Base-by-base conservation (phyloP, 2,113 vertebrate species). In the Neotoma lepida region DNA sequence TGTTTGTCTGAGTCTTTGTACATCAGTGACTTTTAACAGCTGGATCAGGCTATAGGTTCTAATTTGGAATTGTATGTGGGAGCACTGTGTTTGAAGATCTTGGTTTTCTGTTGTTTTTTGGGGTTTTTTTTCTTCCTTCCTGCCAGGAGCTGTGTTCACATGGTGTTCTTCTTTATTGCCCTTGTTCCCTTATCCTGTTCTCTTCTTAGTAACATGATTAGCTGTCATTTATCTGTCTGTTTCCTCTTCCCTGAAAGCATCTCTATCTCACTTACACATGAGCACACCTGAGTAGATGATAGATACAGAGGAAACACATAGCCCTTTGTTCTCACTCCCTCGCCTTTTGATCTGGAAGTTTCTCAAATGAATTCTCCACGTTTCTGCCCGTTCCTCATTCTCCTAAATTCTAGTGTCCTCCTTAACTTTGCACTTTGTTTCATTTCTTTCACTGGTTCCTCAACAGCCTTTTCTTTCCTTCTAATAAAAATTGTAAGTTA, bases 131-230 rank as follows among this genome's bases (percentile, higher is more conserved):
- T 17, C 18, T 49, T 94, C 68, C 56, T 90, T 92, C 80, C 87
- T 95, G 66, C 78, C 82, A 76, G 61, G 35, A 86, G 17, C 73
- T 93, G 44, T 76, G 86, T 93, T 81, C 66, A 39, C 18, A 2
- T 54, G 24, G 9, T 20, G 30, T 26, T 54, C 18, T 70, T 86
- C 77, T 90, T 90, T 88, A 58, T 80, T 63, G 35, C 46, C 51
- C 77, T 86, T 78, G 33, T 58, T 78, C 64, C 26, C 82, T 89
- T 76, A 58, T 54, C 84, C 70, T 56, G 0, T 64, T 93, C 66
- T 86, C 71, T 96, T 92, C 86, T 86, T 91, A 56, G 44, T 84
- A 91, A 33, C 82, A 80, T 9, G 49, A 91, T 97, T 96, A 84
- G 81, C 81, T 94, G 86, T 86, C 71, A 89, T 39, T 89, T 58